Evolutionary conservation across 2,888 invertebrate species (phyloP), one percentile per base, ranked within the genome.

Genomic region (Trichogramma evanescens): DNA sequence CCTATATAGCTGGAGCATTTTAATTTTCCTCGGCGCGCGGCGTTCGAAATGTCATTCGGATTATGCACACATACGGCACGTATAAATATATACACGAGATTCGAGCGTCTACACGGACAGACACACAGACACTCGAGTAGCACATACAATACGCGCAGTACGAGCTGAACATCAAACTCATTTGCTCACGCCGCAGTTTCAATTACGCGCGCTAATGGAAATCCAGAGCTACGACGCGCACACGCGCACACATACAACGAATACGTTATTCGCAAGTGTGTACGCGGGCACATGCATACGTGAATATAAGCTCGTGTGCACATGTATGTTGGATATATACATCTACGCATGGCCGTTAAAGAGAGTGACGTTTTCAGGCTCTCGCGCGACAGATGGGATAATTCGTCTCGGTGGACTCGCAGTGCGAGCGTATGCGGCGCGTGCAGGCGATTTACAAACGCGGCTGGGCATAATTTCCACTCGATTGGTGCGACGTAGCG

Each of bases 131-230:
- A 9, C 13, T 3, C 13, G 46, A n/a, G 41, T 10, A 50, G 6
- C 26, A 44, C 44, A 26, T 26, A 26, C 26, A 26, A 26, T 26
- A 26, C 26, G 26, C 26, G 26, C 26, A 26, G 26, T 26, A 9
- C 49, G 50, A 39, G 44, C 50, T 26, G 58, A 39, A 50, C 61
- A 59, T 63, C 63, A 60, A 60, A 66, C 58, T 64, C 63, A 64
- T 65, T 66, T 60, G 58, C 61, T 59, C 62, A 56, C 55, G 58
- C 45, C 56, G 59, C 59, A 54, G 61, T 66, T 66, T 66, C 64
- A 66, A 64, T 66, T 64, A 66, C 56, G 57, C 10, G 54, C 64
- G 59, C 63, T 63, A 63, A 63, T 61, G 66, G 62, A 64, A 65
- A 61, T 63, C 63, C 61, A 50, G 60, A 4, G n/a, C 52, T 56